These are phyloP conservation scores for Actinia equina DNA, from an alignment of 64 coral and sea anemone species.

Conservation along the genomic window DNA sequence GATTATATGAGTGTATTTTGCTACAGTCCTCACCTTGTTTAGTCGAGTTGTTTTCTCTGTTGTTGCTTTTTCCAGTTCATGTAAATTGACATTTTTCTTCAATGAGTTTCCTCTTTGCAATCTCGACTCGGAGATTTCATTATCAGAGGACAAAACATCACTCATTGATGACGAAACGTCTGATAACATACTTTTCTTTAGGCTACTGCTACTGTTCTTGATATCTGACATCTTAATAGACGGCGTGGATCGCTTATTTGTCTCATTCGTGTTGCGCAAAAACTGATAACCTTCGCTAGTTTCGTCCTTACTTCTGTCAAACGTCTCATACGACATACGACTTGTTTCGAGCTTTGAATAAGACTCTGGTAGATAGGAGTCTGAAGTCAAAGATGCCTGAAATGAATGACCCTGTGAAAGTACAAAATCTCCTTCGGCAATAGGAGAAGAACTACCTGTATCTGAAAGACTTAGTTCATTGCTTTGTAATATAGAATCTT, in stretches of 20 bases:
- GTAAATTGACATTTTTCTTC: neutral
- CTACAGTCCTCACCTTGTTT: neutral
- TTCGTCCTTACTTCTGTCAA: neutral
- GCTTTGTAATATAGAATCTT: neutral
- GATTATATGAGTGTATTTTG: no score
- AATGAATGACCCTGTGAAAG: neutral
- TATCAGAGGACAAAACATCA: neutral
- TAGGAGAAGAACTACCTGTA: neutral
- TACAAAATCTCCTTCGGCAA: neutral
- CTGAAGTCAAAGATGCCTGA: neutral
- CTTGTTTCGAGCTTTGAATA: neutral
- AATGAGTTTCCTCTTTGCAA: neutral
- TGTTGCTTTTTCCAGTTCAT: neutral
- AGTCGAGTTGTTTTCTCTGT: neutral
- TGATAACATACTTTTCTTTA: neutral
- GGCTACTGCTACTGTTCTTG: neutral
- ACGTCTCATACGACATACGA: constrained; percentile 1
- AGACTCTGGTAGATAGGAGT: neutral
- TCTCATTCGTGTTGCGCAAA: neutral
- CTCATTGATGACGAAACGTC: neutral
- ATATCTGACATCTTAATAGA: neutral
- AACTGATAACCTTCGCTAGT: neutral
- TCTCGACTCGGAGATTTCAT: neutral
- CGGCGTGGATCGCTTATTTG: neutral
- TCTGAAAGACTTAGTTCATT: neutral